Percentiles rank a stretch among this genome's conserved stretches.
phyloP scores from a whole-genome alignment of 2,888 invertebrate species.

The Hecatera dysodea region DNA sequence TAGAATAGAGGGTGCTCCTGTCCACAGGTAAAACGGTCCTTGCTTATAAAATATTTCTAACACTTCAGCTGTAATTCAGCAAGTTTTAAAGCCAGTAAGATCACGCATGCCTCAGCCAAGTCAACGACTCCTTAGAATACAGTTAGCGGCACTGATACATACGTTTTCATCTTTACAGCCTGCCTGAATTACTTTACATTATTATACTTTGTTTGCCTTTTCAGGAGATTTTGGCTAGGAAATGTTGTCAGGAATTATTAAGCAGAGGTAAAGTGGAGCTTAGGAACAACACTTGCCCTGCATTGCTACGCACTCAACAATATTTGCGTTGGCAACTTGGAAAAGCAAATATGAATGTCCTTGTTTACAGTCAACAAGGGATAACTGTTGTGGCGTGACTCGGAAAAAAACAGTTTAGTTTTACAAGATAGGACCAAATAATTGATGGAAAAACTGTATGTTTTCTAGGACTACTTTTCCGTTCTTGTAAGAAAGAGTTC shows the following conservation, averaged over 20 bases:
- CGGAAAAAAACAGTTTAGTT: background rate
- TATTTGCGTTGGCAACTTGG: no score
- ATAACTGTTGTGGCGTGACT: background rate
- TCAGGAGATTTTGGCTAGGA: background rate
- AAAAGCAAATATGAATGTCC: no score
- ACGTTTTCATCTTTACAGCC: slow-evolving; percentile 31
- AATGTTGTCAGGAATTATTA: background rate
- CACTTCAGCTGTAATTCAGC: background rate
- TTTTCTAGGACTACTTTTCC: background rate
- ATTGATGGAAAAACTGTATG: background rate
- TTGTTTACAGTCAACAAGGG: background rate
- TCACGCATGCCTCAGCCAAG: slow-evolving; percentile 2
- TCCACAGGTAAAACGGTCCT: no score
- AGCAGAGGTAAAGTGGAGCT: background rate
- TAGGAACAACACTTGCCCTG: no score
- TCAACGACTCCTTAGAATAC: slow-evolving; percentile 48
- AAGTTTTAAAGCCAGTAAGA: background rate
- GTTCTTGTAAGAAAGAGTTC: no score
- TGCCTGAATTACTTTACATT: slow-evolving; percentile 16
- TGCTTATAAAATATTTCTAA: no score
- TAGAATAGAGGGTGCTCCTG: no score
- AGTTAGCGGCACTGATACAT: slow-evolving; percentile 43
- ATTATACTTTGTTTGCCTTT: background rate
- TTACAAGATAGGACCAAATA: background rate
- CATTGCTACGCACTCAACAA: no score